A percentile compares a stretch with the other conserved stretches of the same genome.
Conservation (phyloP, 1,140 invertebrate genomes). For the Macrobrachium nipponense region DNA sequence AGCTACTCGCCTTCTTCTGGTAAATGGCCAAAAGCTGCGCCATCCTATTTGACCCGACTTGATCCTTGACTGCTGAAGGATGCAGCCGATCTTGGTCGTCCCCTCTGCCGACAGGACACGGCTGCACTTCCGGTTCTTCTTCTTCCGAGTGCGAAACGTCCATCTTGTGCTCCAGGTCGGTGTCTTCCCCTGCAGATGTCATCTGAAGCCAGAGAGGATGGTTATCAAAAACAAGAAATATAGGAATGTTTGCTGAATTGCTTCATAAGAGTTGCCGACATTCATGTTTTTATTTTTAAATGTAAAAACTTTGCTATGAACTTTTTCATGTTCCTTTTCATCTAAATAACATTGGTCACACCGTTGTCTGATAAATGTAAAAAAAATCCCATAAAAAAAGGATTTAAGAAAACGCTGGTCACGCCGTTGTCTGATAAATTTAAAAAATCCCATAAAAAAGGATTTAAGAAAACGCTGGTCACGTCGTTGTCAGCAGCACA, state of each 20-base stretch:
- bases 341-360: too few relatives aligned
- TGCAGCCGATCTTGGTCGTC: background rate
- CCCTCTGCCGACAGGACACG: background rate
- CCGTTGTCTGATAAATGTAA: too few relatives aligned
- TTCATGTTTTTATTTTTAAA: too few relatives aligned
- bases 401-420: too few relatives aligned
- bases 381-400: too few relatives aligned
- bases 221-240: background rate
- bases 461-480: too few relatives aligned
- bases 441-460: too few relatives aligned
- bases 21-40: conserved; percentile 58
- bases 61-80: conserved; percentile 23
- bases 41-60: conserved; percentile 46
- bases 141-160: conserved; percentile 13
- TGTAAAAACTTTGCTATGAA: too few relatives aligned
- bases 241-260: background rate
- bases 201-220: conserved; percentile 24
- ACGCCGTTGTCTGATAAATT: too few relatives aligned
- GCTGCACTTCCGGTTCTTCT: conserved; percentile 4
- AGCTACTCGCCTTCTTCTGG: conserved; percentile 47
- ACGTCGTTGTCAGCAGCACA: too few relatives aligned
- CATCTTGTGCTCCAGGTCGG: conserved; percentile 11
- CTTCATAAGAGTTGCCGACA: background rate
- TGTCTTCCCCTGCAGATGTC: conserved; percentile 38
- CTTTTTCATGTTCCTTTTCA: too few relatives aligned